A percentile compares a stretch with the other conserved stretches of the same genome.
Evolutionary conservation across 2,797 vertebrate species (phyloP).

Genomic region (Cichlasoma orientale): DNA sequence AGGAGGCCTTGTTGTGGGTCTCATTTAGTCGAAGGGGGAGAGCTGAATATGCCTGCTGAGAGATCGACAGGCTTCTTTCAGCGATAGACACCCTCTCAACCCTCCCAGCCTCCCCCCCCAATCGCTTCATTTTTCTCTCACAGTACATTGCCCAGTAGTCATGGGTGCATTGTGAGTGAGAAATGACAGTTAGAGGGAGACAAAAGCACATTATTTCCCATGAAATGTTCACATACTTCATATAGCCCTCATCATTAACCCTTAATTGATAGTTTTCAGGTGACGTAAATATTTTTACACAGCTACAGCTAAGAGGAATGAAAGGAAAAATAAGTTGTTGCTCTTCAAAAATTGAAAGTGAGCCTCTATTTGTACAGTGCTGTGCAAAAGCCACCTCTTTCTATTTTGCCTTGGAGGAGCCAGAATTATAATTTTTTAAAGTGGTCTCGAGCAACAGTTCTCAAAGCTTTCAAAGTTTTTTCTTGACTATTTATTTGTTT

Average conservation of each 20-base stretch:
- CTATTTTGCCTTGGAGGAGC: background rate
- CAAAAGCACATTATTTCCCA: conserved; percentile 62
- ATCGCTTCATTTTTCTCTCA: conserved; percentile 60
- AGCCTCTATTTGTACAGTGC: conserved; percentile 5
- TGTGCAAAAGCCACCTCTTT: background rate
- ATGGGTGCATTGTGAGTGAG: conserved; percentile 50
- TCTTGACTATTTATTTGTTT: background rate
- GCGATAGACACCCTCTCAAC: conserved; percentile 60
- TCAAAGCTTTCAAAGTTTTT: background rate
- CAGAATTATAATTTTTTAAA: background rate
- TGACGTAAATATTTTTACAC: conserved; percentile 12
- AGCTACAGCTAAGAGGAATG: background rate
- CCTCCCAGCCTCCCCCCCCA: conserved; percentile 10
- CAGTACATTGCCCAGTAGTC: conserved; percentile 48
- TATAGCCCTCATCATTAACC: conserved; percentile 20
- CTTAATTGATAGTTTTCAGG: conserved; percentile 2
- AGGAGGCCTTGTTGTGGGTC: conserved; percentile 84
- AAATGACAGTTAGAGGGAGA: conserved; percentile 58
- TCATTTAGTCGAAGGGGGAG: conserved; percentile 62
- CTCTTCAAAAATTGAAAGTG: background rate
- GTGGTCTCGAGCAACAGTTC: background rate
- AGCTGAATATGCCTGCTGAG: conserved; percentile 79
- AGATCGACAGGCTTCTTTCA: conserved; percentile 86
- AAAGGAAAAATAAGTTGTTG: background rate
- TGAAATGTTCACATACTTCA: conserved; percentile 40